Evolutionary conservation across 2,113 vertebrate species (phyloP), one percentile per base, ranked within the genome.

Genomic region (Ochotona princeps): DNA sequence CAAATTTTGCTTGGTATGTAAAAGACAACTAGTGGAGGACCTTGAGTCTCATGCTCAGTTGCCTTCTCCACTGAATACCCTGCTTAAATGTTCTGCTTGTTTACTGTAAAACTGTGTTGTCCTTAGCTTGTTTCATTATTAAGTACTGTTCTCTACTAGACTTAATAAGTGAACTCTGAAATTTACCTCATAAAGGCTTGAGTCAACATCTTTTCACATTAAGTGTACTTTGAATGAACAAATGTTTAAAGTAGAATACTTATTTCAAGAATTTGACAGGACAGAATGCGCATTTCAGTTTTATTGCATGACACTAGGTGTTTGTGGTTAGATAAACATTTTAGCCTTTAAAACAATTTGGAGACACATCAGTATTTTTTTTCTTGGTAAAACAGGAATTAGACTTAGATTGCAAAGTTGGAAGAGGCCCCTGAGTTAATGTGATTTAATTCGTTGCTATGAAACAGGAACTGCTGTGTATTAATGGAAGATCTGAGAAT

Each of bases 121-220:
- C 54, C 44, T 75, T 82, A n/a, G 28, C 72, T 17, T 81, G 28
- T 79, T 96, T 92, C 92, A 94, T 84, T 73, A 86, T 93, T 92
- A 93, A 94, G 28, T 73, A 60, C 49, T 47, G 20, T 70, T 83
- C 54, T 96, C 47, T 90, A 20, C 4, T 82, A 32, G 28, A n/a
- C 30, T 76, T 87, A 83, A n/a, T 66, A 74, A 38, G 6, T 30
- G 17, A 54, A 93, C 18, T 92, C 79, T 88, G 79, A 90, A 74
- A 88, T 93, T 70, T 90, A n/a, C 51, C 20, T 88, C 80, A 60
- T 78, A 69, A 91, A 86, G 5, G n/a, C 51, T 81, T 66, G n/a
- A 84, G 38, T 80, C 7, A 79, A 69, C 25, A 44, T 81, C n/a
- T 93, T 76, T 44, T 79, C 83, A 83, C 30, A 51, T 73, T 57